Base-by-base conservation (phyloP, 2,797 vertebrate species). In the Aulostomus chinensis region DNA sequence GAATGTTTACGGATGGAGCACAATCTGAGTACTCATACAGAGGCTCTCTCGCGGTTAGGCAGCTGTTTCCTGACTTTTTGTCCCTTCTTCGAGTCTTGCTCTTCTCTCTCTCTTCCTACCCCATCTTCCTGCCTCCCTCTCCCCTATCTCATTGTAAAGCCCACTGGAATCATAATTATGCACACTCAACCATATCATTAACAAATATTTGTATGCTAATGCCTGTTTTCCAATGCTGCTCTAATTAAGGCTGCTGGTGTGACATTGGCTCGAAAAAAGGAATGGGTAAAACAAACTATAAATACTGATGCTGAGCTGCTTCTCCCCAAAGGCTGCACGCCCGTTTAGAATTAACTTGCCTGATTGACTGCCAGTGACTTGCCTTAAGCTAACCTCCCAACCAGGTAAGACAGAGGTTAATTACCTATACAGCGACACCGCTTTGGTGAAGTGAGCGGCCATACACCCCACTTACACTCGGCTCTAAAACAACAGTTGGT, bases 121-220 rank as follows among this genome's bases (percentile, higher is more conserved):
- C 16, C 22, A 18, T 43, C 18, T 35, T 40, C 24, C 22, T 24
- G 4, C 28, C 13, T 56, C 31, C 9, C 9, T 36, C n/a, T 5
- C 26, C 25, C 47, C 24, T 22, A 10, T 48, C 52, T 55, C 10
- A 5, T 36, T 38, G 25, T 20, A 22, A 68, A 53, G 33, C 72
- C 51, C 47, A 8, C 51, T 14, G 14, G 68, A 77, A 57, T 82
- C 66, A 59, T 74, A 32, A 76, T 59, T 58, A 75, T 51, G 54
- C 68, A 75, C 56, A 48, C 33, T 75, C 54, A 63, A 57, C 70
- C 37, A 42, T 72, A 80, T 61, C 54, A 47, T 82, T 58, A 45
- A 35, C 62, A 82, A 86, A 85, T 88, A 83, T 81, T 79, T 83
- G 76, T 61, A 85, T 85, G 82, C 77, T 85, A 85, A 89, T 84